phyloP scores from a whole-genome alignment of 2,888 invertebrate genomes.

The Plagiodera versicolora region DNA sequence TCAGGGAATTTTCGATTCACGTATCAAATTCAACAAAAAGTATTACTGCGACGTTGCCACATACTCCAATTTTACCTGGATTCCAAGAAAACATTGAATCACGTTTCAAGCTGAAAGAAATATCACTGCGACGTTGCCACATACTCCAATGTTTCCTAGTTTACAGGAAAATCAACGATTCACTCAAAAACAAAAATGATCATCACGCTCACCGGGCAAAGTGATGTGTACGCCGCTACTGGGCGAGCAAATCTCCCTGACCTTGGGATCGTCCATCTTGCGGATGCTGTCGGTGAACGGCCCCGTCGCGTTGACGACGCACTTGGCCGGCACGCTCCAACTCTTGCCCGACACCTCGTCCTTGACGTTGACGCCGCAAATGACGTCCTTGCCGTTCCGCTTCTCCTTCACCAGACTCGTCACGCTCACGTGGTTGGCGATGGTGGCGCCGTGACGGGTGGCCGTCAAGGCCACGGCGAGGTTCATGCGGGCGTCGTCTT shows the following conservation, averaged over 20 bases:
- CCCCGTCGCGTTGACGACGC: conserved; percentile 97
- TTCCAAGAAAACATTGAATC: too few relatives aligned
- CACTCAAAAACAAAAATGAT: too few relatives aligned
- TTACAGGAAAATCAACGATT: too few relatives aligned
- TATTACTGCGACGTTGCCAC: too few relatives aligned
- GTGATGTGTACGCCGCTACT: conserved; percentile 98
- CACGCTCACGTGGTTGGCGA: conserved; percentile 91
- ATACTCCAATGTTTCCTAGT: too few relatives aligned
- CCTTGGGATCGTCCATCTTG: conserved; percentile 87
- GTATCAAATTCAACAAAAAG: too few relatives aligned
- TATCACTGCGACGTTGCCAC: too few relatives aligned
- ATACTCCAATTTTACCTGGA: too few relatives aligned
- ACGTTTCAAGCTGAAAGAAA: too few relatives aligned
- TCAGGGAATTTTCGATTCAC: too few relatives aligned
- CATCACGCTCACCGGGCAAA: conserved; percentile 69
- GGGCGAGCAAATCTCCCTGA: conserved; percentile 88
- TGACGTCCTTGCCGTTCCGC: conserved; percentile 56
- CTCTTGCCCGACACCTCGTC: conserved; percentile 83
- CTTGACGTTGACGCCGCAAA: conserved; percentile 71
- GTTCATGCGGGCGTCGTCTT: conserved; percentile 99
- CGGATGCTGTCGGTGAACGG: conserved; percentile 80
- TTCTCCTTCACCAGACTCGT: conserved; percentile 70
- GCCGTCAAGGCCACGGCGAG: conserved; percentile 94
- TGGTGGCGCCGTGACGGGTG: conserved; percentile 90
- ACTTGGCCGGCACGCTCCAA: conserved; percentile 86